These are phyloP conservation scores for Hetaerina americana DNA, from an alignment of 1,140 invertebrate genomes.

Conservation along the genomic window DNA sequence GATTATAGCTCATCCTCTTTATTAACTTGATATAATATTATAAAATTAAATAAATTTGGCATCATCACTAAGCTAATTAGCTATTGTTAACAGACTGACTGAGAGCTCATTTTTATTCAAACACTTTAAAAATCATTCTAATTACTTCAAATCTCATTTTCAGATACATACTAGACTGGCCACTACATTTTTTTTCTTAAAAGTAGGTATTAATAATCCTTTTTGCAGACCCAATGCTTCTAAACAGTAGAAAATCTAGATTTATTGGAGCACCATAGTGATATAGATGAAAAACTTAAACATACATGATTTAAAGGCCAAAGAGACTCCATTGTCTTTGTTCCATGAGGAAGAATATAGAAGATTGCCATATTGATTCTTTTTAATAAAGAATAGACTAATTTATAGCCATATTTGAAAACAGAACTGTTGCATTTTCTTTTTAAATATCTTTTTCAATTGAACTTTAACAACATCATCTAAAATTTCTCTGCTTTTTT, in stretches of 20 bases:
- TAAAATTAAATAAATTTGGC: no score
- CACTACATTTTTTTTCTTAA: not conserved
- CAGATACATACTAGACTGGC: no score
- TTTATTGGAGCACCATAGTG: not conserved
- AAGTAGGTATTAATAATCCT: not conserved
- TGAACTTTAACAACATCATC: not conserved
- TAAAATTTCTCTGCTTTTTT: not conserved
- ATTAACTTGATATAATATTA: no score
- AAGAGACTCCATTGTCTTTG: not conserved
- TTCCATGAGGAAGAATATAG: not conserved
- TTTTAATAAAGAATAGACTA: not conserved
- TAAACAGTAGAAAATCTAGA: not conserved
- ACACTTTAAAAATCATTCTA: no score
- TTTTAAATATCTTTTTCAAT: not conserved
- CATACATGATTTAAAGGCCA: not conserved
- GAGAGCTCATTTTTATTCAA: no score
- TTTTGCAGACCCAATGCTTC: not conserved
- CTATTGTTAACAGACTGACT: no score
- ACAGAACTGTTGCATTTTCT: not conserved
- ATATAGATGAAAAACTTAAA: slow-evolving; percentile 1
- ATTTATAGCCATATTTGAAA: not conserved
- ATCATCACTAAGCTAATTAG: no score
- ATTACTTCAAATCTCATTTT: no score
- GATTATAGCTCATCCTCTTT: no score
- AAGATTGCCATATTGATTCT: not conserved